Base-by-base conservation (phyloP, 2,797 vertebrate genomes). In the Tragelaphus oryx region DNA sequence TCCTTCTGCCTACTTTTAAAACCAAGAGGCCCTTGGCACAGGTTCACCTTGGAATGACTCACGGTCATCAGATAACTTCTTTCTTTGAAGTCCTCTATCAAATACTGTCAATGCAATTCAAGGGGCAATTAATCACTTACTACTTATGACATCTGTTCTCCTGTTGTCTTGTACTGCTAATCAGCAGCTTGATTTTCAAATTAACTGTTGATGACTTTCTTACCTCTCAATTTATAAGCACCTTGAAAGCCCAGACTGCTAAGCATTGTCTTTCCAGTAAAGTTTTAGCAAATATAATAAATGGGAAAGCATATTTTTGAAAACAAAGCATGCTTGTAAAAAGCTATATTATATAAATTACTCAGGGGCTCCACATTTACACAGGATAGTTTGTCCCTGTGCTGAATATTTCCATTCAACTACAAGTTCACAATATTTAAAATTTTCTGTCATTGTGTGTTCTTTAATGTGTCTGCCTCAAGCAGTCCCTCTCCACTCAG, bases 101-200 rank as follows among this genome's bases (percentile, higher is more conserved):
- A 91, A 88, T 85, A 88, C 37, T 88, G 79, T 81, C 91, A 80
- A 6, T 33, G 9, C 9, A 59, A 91, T 85, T 81, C 79, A 84
- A 48, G 62, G 28, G 37, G n/a, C 30, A 88, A 93, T 97, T 85
- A 93, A 91, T 95, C 83, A 84, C 2, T 87, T 18, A 16, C 79
- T 44, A 28, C 50, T 84, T 81, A 60, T 81, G 90, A 81, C 78
- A 91, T 46, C 60, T 33, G 81, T 76, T 75, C 41, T 54, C 60
- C 62, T 46, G 14, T 28, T 87, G 46, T 76, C 65, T 75, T 82
- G 55, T 18, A 18, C 26, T 83, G 8, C 33, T 95, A 85, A 93
- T 85, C 71, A 75, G 59, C 2, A 59, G 44, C 28, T 88, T 85
- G 48, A 75, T 81, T 93, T 93, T 91, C 44, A 91, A 81, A 85